These are phyloP conservation scores for Himalopsyche anomala DNA, from an alignment of 2,888 invertebrate genomes.

Conservation along the genomic window DNA sequence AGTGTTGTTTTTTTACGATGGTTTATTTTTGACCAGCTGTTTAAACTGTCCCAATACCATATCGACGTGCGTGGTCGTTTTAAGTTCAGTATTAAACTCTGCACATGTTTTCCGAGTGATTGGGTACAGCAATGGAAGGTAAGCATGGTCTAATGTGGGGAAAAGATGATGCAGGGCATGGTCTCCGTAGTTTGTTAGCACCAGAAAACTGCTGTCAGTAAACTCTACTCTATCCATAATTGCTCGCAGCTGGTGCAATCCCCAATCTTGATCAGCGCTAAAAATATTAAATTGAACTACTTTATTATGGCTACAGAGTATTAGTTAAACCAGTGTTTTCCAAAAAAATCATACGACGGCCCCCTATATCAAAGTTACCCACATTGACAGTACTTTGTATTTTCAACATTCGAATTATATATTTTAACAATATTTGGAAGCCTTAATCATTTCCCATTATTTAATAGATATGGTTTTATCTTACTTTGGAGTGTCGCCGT, in stretches of 20 bases:
- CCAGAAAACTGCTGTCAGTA: slow-evolving; percentile 79
- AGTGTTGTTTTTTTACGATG: no score
- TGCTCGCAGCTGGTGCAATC: slow-evolving; percentile 84
- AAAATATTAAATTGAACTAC: slow-evolving; percentile 28
- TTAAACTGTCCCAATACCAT: slow-evolving; percentile 82
- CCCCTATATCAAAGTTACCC: no score
- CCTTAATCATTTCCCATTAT: no score
- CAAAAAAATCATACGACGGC: no score
- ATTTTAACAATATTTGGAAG: no score
- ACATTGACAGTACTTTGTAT: no score
- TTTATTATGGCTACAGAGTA: no score
- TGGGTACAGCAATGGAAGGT: slow-evolving; percentile 80
- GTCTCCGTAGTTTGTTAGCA: slow-evolving; percentile 84
- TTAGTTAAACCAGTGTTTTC: no score
- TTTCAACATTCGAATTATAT: no score
- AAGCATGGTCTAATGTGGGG: slow-evolving; percentile 85
- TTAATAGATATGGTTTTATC: slow-evolving; percentile 51
- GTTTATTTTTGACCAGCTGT: slow-evolving; percentile 72
- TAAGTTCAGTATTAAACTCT: slow-evolving; percentile 78
- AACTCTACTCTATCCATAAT: slow-evolving; percentile 83
- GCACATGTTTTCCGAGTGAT: slow-evolving; percentile 69
- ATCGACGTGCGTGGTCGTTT: slow-evolving; percentile 77
- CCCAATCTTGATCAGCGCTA: slow-evolving; percentile 81
- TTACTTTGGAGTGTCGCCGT: slow-evolving; percentile 83
- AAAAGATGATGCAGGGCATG: slow-evolving; percentile 87